Percentiles rank a stretch among this genome's conserved stretches.
phyloP scores from a whole-genome alignment of 1,140 invertebrate genomes.

The Centruroides vittatus region DNA sequence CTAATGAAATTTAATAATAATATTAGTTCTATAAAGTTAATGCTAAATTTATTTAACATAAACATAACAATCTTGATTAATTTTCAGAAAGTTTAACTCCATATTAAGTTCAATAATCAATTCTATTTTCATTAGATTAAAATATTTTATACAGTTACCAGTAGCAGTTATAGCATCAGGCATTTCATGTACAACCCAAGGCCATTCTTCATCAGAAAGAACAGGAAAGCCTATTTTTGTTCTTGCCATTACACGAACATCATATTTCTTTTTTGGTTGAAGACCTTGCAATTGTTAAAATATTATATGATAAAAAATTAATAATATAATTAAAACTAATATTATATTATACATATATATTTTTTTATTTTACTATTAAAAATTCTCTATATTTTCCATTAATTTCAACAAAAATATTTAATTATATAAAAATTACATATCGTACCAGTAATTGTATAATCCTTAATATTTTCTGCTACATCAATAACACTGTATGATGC shows the following conservation, averaged over 20 bases:
- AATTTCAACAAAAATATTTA: too few relatives aligned
- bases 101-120: background rate
- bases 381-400: too few relatives aligned
- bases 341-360: too few relatives aligned
- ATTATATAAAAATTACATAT: background rate
- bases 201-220: conserved; percentile 32
- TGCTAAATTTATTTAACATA: too few relatives aligned
- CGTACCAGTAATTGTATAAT: conserved; percentile 38
- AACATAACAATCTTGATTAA: too few relatives aligned
- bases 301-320: too few relatives aligned
- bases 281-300: conserved; percentile 28
- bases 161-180: conserved; percentile 21
- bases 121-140: background rate
- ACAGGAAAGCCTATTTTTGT: conserved; percentile 26
- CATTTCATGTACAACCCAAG: conserved; percentile 38
- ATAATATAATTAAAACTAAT: too few relatives aligned
- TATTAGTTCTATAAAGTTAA: too few relatives aligned
- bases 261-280: conserved; percentile 38
- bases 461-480: conserved; percentile 28
- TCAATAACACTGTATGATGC: conserved; percentile 32
- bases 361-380: too few relatives aligned
- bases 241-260: conserved; percentile 40
- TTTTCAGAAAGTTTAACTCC: background rate
- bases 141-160: conserved; percentile 1
- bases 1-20: too few relatives aligned